Conservation (phyloP, 2,888 invertebrate genomes). For the Cordilura impudica region DNA sequence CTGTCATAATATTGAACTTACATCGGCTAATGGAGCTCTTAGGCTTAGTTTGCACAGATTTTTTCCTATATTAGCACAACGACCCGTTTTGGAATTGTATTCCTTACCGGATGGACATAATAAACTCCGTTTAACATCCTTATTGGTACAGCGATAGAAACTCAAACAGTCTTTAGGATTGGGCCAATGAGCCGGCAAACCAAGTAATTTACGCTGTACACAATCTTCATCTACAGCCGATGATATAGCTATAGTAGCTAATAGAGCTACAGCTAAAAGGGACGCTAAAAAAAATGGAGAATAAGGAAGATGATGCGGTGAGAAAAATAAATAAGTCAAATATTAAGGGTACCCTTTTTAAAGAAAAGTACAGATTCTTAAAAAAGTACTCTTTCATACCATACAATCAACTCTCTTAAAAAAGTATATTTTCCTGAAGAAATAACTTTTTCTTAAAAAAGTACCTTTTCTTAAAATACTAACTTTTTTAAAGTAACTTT, state of each 20-base stretch:
- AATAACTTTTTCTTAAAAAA: no score
- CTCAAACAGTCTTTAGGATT: conserved; percentile 69
- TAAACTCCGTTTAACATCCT: conserved; percentile 66
- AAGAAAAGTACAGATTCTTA: no score
- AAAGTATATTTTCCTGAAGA: no score
- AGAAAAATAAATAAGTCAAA: neutral
- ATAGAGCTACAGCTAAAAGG: conserved; percentile 69
- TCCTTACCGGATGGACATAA: conserved; percentile 69
- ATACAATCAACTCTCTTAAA: no score
- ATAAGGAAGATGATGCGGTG: no score
- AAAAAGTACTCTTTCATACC: no score
- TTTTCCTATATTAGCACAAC: conserved; percentile 66
- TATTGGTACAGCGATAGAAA: conserved; percentile 71
- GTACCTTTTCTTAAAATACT: no score
- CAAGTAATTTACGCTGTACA: conserved; percentile 68
- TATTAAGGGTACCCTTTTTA: neutral
- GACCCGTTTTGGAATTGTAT: conserved; percentile 69
- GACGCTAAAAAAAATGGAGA: conserved; percentile 63
- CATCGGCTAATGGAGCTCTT: conserved; percentile 64
- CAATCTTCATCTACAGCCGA: conserved; percentile 72
- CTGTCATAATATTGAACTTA: conserved; percentile 37
- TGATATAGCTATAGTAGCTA: conserved; percentile 66
- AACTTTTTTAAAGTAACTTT: no score
- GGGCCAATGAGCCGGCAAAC: conserved; percentile 69
- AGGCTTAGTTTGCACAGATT: conserved; percentile 68